Conservation (phyloP, 2,797 vertebrate species). For the Ambastaia sidthimunki region DNA sequence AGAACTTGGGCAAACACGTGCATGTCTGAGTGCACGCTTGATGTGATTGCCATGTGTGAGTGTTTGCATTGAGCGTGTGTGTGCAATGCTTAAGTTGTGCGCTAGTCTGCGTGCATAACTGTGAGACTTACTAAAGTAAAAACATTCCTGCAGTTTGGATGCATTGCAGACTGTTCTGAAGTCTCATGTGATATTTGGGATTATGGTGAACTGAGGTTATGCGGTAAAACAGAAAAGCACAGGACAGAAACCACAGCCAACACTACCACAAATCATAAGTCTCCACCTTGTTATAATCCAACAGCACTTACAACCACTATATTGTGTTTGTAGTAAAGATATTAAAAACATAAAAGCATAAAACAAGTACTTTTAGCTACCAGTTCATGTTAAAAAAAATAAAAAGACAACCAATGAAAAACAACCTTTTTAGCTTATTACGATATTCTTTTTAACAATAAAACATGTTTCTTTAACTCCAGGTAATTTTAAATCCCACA, state of each 20-base stretch:
- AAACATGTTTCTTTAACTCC: background rate
- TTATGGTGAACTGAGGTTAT: background rate
- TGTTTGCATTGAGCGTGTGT: background rate
- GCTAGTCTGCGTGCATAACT: background rate
- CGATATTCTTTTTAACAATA: background rate
- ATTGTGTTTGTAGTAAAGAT: background rate
- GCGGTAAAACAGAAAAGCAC: background rate
- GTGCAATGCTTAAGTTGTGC: background rate
- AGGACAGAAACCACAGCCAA: background rate
- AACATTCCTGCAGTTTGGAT: background rate
- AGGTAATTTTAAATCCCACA: background rate
- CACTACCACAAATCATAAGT: background rate
- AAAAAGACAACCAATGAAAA: too few species aligned
- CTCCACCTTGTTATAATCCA: background rate
- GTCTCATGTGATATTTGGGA: slow-evolving; percentile 2
- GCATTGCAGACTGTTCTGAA: background rate
- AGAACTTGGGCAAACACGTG: background rate
- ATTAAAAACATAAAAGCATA: too few species aligned
- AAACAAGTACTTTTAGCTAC: background rate
- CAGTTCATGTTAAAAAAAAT: background rate
- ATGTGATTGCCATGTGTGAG: background rate
- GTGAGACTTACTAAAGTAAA: too few species aligned
- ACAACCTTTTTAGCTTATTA: background rate
- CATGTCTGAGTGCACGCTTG: background rate
- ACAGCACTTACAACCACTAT: background rate